phyloP scores from a whole-genome alignment of 2,888 invertebrate genomes.

The Heteropelma amictum region DNA sequence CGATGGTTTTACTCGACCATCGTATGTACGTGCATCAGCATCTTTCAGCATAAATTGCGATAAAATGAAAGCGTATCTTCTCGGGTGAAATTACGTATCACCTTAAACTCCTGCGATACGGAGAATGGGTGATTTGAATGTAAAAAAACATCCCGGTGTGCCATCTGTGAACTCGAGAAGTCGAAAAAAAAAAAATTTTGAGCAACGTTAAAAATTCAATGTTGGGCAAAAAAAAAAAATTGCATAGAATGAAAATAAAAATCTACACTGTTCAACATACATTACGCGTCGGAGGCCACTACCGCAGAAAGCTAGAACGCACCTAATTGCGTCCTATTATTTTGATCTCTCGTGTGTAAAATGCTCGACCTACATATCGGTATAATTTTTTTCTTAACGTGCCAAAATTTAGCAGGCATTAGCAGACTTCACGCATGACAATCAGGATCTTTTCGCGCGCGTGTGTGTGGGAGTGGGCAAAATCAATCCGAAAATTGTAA shows the following conservation, averaged over 20 bases:
- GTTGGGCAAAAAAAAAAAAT: too few relatives aligned
- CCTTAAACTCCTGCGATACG: neutral
- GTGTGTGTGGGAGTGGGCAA: too few relatives aligned
- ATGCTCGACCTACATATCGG: conserved; percentile 61
- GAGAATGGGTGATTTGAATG: neutral
- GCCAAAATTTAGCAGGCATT: neutral
- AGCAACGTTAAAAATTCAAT: neutral
- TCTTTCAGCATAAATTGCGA: conserved; percentile 18
- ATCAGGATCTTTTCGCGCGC: too few relatives aligned
- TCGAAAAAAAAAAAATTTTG: neutral
- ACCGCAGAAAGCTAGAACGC: neutral
- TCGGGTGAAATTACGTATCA: conserved; percentile 17
- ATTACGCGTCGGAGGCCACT: conserved; percentile 1
- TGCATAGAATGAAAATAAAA: too few relatives aligned
- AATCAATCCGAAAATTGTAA: too few relatives aligned
- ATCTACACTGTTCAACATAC: neutral
- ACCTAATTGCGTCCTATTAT: conserved; percentile 61
- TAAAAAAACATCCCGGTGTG: neutral
- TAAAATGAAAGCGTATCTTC: conserved; percentile 31
- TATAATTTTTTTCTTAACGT: conserved; percentile 1
- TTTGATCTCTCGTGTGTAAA: conserved; percentile 65
- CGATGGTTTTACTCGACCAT: conserved; percentile 28
- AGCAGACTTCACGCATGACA: too few relatives aligned
- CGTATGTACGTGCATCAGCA: conserved; percentile 31
- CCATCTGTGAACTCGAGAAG: neutral